Evolutionary conservation across 2,888 invertebrate species (phyloP).

Genomic region (Brenthis daphne): DNA sequence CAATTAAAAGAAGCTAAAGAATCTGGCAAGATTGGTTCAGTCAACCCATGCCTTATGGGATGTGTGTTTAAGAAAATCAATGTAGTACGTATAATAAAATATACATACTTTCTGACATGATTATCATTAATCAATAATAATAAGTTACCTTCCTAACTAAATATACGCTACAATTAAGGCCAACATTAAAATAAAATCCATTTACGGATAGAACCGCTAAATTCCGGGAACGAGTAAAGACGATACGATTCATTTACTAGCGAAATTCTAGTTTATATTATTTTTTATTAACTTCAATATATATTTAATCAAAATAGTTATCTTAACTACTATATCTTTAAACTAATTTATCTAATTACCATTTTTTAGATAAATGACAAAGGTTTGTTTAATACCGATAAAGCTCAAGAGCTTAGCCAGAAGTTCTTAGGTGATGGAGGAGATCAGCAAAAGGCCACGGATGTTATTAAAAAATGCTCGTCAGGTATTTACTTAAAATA

Average conservation of each 20-base stretch:
- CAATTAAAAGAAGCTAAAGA: constrained; percentile 31
- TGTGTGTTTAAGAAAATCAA: constrained; percentile 46
- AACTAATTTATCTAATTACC: neutral
- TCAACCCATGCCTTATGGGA: constrained; percentile 30
- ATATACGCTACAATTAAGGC: too few relatives aligned
- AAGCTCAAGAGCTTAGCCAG: constrained; percentile 41
- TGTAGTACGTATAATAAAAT: constrained; percentile 46
- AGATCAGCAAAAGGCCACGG: constrained; percentile 43
- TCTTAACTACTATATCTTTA: too few relatives aligned
- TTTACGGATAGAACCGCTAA: too few relatives aligned
- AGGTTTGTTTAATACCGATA: constrained; percentile 49
- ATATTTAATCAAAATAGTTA: too few relatives aligned
- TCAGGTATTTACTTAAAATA: constrained; percentile 44
- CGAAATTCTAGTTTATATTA: too few relatives aligned
- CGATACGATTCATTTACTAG: too few relatives aligned
- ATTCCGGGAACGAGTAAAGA: too few relatives aligned
- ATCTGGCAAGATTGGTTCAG: constrained; percentile 20
- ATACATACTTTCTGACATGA: too few relatives aligned
- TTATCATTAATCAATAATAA: too few relatives aligned
- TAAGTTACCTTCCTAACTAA: too few relatives aligned
- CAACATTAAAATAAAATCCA: too few relatives aligned
- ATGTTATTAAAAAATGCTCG: constrained; percentile 45
- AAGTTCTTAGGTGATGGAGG: constrained; percentile 46
- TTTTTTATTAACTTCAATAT: too few relatives aligned
- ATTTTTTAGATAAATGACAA: constrained; percentile 41